phyloP scores from a whole-genome alignment of 2,113 vertebrate species.

The Panurus biarmicus region DNA sequence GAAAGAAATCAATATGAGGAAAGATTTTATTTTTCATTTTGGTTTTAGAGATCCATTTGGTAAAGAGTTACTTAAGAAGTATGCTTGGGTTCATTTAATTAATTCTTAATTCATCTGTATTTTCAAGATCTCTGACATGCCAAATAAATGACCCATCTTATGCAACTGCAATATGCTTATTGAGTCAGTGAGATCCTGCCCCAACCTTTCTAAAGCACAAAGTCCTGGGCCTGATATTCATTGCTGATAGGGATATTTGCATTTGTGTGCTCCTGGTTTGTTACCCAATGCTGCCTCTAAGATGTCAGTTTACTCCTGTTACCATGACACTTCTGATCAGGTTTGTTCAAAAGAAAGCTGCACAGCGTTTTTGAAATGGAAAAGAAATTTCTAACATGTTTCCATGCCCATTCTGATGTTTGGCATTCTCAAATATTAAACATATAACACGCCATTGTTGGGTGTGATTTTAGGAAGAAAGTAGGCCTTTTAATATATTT shows the following conservation, averaged over 20 bases:
- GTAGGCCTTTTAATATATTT: not conserved
- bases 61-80: slow-evolving; percentile 25
- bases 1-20: slow-evolving; percentile 36
- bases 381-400: not conserved
- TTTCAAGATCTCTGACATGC: not conserved
- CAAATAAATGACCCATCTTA: not conserved
- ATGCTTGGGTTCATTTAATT: not conserved
- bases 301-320: not conserved
- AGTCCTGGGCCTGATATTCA: not conserved
- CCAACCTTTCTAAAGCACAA: not conserved
- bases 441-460: not conserved
- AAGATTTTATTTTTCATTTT: slow-evolving; percentile 53
- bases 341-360: not conserved
- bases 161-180: not conserved
- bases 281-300: not conserved
- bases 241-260: not conserved
- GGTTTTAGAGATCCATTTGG: slow-evolving; percentile 22
- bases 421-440: not conserved
- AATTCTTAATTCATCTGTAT: not conserved
- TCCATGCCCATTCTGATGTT: not conserved
- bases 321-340: not conserved
- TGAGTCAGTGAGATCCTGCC: not conserved
- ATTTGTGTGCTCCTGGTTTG: not conserved
- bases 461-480: not conserved
- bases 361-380: not conserved